A percentile compares a stretch with the other conserved stretches of the same genome.
These are phyloP conservation scores for Nebria salina DNA, from an alignment of 2,888 invertebrate species.

Conservation along the genomic window DNA sequence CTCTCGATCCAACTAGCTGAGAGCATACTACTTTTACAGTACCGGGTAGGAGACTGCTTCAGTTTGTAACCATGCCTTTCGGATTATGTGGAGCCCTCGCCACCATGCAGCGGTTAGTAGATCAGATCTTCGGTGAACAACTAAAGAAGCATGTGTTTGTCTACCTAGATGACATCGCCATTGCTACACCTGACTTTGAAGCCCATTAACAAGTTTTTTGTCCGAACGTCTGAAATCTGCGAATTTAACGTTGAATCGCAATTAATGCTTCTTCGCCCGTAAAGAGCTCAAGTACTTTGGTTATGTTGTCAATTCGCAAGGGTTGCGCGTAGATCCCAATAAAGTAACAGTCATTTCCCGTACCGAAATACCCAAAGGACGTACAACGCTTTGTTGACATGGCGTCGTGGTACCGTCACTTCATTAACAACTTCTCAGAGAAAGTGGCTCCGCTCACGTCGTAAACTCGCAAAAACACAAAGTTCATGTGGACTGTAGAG, in stretches of 20 bases:
- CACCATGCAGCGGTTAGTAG: slow-evolving; percentile 3
- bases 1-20: slow-evolving; percentile 42
- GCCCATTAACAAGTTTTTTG: not conserved
- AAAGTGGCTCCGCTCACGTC: not conserved
- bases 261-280: slow-evolving; percentile 13
- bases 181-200: slow-evolving; percentile 19
- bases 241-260: not conserved
- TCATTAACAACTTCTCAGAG: slow-evolving; percentile 8
- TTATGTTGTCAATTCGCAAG: slow-evolving; percentile 51
- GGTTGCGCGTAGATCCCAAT: slow-evolving; percentile 48
- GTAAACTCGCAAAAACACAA: not conserved
- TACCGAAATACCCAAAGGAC: slow-evolving; percentile 42
- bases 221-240: not conserved
- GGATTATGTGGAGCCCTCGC: slow-evolving; percentile 16
- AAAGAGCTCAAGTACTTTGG: slow-evolving; percentile 52
- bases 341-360: slow-evolving; percentile 45
- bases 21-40: slow-evolving; percentile 53
- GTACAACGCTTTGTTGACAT: slow-evolving; percentile 47
- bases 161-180: slow-evolving; percentile 17
- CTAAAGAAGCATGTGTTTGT: slow-evolving; percentile 6
- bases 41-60: slow-evolving; percentile 20
- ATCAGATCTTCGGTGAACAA: not conserved
- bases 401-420: slow-evolving; percentile 43
- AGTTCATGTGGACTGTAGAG: not conserved
- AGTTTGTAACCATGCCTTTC: slow-evolving; percentile 5